Base-by-base conservation (phyloP, 2,888 invertebrate genomes). In the Eledone cirrhosa region DNA sequence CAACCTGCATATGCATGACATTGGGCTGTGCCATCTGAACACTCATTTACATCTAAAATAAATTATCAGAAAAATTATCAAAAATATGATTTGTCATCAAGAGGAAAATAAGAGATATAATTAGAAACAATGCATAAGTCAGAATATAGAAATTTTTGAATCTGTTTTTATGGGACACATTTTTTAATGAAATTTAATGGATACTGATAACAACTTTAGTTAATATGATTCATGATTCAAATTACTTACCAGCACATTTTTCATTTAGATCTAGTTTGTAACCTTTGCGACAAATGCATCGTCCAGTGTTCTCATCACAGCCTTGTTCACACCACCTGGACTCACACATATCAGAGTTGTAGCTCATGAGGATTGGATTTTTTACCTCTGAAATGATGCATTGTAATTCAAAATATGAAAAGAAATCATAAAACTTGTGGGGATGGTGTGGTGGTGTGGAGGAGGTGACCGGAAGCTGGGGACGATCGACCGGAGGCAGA, bases 31-130 rank as follows among this genome's bases (percentile, higher is more conserved):
- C 85, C 86, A 48, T 83, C 86, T 78, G 82, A 81, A 82, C 89
- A 89, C 79, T 89, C 89, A 82, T 89, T 89, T 24, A 89, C 83
- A 83, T 89, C 89, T 89, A 83, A 22, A 83, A 83, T 41, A 77
- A 77, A 74, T 80, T 63, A 48, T 48, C 4, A 27, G 11, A 4
- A 16, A 29, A 29, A 27, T 67, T 13, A 14, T 67, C 27, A 29
- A 41, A 41, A 41, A 41, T 41, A 41, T 41, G 11, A n/a, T n/a
- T n/a, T 41, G 8, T 8, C 41, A 41, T 41, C 11, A 41, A 41
- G 41, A 41, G 41, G 5, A 41, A 41, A 41, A 41, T 41, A 11
- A 41, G 41, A 41, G 11, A 41, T 41, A 41, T 41, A 41, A 41
- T 11, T 41, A 11, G 3, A 41, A 11, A 41, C 41, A 41, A 41